Percentiles rank a stretch among this genome's conserved stretches.
Evolutionary conservation across 2,888 invertebrate species (phyloP).

Genomic region (Belgica antarctica): DNA sequence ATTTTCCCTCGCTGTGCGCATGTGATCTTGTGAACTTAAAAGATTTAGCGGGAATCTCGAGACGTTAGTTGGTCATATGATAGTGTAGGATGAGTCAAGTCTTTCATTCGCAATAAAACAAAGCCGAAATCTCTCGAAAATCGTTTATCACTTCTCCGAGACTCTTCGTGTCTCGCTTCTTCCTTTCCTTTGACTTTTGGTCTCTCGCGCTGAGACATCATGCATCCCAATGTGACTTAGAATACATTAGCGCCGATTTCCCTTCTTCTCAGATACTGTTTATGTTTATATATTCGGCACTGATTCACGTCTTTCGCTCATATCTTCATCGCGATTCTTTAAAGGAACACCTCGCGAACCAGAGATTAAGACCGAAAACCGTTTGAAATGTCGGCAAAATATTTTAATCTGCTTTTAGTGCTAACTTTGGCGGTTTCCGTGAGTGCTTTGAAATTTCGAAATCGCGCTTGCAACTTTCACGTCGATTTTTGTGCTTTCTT

Average conservation of each 20-base stretch:
- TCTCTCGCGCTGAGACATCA: background rate
- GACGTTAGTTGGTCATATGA: too few species aligned
- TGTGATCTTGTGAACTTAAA: background rate
- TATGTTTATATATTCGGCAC: too few species aligned
- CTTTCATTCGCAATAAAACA: too few species aligned
- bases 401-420: background rate
- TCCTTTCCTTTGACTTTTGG: background rate
- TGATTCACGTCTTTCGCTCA: too few species aligned
- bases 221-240: background rate
- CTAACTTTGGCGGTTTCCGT: background rate
- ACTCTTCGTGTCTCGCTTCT: too few species aligned
- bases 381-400: constrained; percentile 1
- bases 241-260: background rate
- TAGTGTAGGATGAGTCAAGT: too few species aligned
- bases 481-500: background rate
- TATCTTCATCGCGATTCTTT: too few species aligned
- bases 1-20: background rate
- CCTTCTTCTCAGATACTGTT: too few species aligned
- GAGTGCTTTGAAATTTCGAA: constrained; percentile 2
- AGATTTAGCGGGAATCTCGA: too few species aligned
- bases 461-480: too few species aligned
- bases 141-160: too few species aligned
- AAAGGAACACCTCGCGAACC: background rate
- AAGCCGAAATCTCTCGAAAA: too few species aligned
- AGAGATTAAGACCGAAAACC: background rate